Base-by-base conservation (phyloP, 1,140 invertebrate genomes). In the Octopus bimaculoides region DNA sequence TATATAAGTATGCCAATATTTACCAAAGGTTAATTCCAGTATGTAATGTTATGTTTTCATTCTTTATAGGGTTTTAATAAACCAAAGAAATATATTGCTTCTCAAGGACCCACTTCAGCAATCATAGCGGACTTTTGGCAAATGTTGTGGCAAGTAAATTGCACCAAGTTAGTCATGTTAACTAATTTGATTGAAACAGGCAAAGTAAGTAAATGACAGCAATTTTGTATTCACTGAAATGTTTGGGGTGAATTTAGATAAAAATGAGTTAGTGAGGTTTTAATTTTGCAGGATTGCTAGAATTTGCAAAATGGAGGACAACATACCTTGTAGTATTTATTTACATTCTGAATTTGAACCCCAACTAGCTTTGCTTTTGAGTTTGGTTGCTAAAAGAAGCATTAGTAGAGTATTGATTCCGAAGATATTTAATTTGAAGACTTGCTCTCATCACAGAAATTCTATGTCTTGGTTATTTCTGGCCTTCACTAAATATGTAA, bases 131-230 rank as follows among this genome's bases (percentile, higher is more conserved):
- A 90, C 80, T 90, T 90, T 80, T 90, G 89, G 89, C 78, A 85
- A 56, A 88, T 90, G 88, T 82, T 89, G n/a, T 90, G 87, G 86
- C 87, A 90, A 79, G 84, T 88, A 78, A 75, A 85, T 54, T 83
- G 86, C 69, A 81, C 82, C 26, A 84, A 81, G 75, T 88, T 90
- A 66, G 86, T 90, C 52, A 90, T 89, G 87, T 81, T 88, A 14
- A 89, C 89, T 61, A 87, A 88, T 76, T 78, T 87, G 53, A 79
- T 84, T 74, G 87, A 89, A 80, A 82, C 82, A 52, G 80, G 79
- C 55, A 84, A 84, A 81, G 88, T 88, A 84, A 71, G 66, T 71
- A 71, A n/a, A n/a, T 61, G 9, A 12, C 4, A 61, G 9, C 56
- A 61, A 12, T 61, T 61, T 12, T 61, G 56, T 61, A 12, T 17